phyloP scores from a whole-genome alignment of 2,113 vertebrate genomes.

The Petroica traversi region DNA sequence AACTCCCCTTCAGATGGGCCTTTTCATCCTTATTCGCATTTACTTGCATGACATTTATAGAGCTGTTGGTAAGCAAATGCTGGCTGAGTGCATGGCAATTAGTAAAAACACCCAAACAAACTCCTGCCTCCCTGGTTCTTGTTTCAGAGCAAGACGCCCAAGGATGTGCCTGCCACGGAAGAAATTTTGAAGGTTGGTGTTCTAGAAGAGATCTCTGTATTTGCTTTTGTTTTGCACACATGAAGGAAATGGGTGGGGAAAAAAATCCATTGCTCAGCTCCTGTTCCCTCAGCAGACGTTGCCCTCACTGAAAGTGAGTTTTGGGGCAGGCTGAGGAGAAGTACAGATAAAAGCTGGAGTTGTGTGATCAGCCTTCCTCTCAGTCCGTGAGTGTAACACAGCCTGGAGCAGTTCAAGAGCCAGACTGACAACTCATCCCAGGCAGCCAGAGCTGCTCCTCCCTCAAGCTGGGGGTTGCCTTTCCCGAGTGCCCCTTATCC shows the following conservation, averaged over 20 bases:
- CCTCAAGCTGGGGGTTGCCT: too few species aligned
- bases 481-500: too few species aligned
- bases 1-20: background rate
- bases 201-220: background rate
- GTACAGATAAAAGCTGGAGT: too few species aligned
- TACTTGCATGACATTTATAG: background rate
- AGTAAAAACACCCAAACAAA: background rate
- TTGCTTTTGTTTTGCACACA: background rate
- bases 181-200: constrained; percentile 85
- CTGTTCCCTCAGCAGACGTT: background rate
- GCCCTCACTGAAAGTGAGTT: background rate
- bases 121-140: background rate
- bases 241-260: background rate
- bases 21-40: background rate
- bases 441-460: too few species aligned
- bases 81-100: too few species aligned
- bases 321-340: background rate
- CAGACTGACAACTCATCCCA: too few species aligned
- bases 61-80: background rate
- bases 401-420: too few species aligned
- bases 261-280: background rate
- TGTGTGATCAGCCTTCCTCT: too few species aligned
- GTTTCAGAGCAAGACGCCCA: constrained; percentile 76
- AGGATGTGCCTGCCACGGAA: constrained; percentile 82
- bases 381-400: too few species aligned